phyloP scores from a whole-genome alignment of 2,888 invertebrate genomes.

The Eristalinus aeneus region DNA sequence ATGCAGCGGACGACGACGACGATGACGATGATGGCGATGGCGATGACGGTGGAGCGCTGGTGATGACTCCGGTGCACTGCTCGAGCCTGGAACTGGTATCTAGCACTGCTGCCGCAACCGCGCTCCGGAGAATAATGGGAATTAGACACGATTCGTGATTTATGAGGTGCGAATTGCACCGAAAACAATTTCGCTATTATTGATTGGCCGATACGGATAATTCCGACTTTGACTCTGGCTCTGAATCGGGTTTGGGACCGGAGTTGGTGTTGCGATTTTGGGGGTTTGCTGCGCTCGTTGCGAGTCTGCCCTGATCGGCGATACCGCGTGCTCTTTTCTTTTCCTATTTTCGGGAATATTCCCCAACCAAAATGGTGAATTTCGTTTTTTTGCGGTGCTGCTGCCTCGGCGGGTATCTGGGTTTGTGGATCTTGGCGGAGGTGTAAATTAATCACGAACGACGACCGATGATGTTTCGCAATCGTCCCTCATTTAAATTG shows the following conservation, averaged over 20 bases:
- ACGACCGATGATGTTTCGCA: constrained; percentile 32
- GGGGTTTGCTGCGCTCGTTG: constrained; percentile 29
- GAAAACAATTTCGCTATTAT: constrained; percentile 75
- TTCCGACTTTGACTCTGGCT: constrained; percentile 28
- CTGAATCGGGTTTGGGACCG: constrained; percentile 14
- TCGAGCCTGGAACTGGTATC: constrained; percentile 27
- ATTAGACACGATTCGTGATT: constrained; percentile 80
- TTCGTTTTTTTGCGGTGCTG: not conserved
- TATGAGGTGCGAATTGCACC: constrained; percentile 80
- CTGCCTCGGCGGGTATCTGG: constrained; percentile 19
- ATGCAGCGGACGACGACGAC: constrained; percentile 18
- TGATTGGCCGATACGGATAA: constrained; percentile 60
- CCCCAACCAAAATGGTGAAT: not conserved
- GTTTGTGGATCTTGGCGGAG: constrained; percentile 35
- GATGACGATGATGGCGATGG: constrained; percentile 23
- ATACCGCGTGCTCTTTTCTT: constrained; percentile 17
- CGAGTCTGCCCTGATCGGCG: constrained; percentile 50
- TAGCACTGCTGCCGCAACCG: constrained; percentile 42
- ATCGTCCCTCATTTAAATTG: constrained; percentile 52
- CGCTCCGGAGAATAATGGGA: constrained; percentile 71
- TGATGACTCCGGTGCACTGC: constrained; percentile 24
- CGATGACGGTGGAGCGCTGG: constrained; percentile 40
- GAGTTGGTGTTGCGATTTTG: not conserved
- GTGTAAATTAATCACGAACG: constrained; percentile 67
- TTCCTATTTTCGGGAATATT: constrained; percentile 24